Evolutionary conservation across 35 echinoderm and acorn worm species (phyloP).

Genomic region (Patiria miniata): DNA sequence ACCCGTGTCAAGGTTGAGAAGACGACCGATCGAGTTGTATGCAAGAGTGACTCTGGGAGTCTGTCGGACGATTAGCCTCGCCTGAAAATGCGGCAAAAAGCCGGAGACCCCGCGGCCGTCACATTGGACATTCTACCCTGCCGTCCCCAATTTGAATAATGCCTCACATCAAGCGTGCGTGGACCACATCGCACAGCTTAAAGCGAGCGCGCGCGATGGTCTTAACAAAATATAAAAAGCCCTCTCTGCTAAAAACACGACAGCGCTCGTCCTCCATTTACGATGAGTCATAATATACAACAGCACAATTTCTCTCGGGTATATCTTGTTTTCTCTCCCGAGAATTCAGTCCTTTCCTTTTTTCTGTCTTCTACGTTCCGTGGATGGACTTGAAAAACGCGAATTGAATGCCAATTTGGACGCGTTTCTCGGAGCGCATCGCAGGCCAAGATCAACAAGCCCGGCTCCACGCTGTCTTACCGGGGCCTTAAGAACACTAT

Average conservation of each 20-base stretch:
- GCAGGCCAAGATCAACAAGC: conserved; percentile 1
- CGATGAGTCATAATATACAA: background rate
- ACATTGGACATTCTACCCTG: background rate
- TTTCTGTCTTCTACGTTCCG: background rate
- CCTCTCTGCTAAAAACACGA: background rate
- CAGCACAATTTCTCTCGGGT: conserved; percentile 6
- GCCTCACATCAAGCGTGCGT: background rate
- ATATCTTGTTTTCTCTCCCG: background rate
- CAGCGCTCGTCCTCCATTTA: background rate
- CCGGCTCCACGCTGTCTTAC: conserved; percentile 10
- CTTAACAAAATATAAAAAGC: too few relatives aligned
- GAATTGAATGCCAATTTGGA: conserved; percentile 11
- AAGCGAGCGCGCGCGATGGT: too few relatives aligned
- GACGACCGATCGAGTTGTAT: background rate
- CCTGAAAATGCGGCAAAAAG: conserved; percentile 3
- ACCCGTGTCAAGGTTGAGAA: too few relatives aligned
- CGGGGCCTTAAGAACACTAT: conserved; percentile 11
- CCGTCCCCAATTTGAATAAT: conserved; percentile 22
- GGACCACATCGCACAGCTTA: background rate
- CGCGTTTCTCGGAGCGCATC: background rate
- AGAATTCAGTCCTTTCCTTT: background rate
- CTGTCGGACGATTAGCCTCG: background rate
- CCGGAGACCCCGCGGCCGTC: background rate
- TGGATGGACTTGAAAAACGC: background rate
- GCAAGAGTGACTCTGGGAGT: background rate